These are phyloP conservation scores for Chlorodrepanis virens DNA, from an alignment of 2,113 vertebrate genomes.

Conservation along the genomic window DNA sequence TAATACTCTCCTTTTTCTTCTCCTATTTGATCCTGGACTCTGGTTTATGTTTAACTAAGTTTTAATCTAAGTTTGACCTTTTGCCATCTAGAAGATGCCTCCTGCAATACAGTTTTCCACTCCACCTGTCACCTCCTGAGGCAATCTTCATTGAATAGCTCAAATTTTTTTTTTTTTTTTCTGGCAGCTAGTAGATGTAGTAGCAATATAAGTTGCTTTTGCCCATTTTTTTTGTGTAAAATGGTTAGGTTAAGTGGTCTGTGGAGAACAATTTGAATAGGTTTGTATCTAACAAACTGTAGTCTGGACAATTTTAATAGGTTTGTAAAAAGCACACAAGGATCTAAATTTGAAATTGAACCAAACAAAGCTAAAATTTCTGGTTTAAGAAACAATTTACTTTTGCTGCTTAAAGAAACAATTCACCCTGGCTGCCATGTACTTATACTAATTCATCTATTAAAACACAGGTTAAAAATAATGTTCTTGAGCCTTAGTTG, in stretches of 20 bases:
- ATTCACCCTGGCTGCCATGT: neutral
- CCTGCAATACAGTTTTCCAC: neutral
- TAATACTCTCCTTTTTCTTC: neutral
- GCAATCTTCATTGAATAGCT: neutral
- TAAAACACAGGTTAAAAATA: neutral
- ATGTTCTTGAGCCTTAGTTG: neutral
- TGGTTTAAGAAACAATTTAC: neutral
- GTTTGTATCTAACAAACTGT: neutral
- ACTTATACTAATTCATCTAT: neutral
- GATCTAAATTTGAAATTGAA: neutral
- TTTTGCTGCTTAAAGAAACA: neutral
- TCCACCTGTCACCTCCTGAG: neutral
- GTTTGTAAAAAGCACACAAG: neutral
- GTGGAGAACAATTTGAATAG: slow-evolving; percentile 8
- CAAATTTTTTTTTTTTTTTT: neutral
- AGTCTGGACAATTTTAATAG: neutral
- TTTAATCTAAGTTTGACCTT: neutral
- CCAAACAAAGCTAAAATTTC: neutral
- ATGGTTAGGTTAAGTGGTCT: neutral
- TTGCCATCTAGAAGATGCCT: neutral
- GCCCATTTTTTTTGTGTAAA: neutral
- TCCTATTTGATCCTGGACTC: neutral
- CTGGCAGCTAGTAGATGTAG: neutral
- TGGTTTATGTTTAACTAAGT: neutral
- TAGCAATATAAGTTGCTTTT: neutral